phyloP scores from a whole-genome alignment of 2,113 vertebrate genomes.

The Crotophaga sulcirostris region DNA sequence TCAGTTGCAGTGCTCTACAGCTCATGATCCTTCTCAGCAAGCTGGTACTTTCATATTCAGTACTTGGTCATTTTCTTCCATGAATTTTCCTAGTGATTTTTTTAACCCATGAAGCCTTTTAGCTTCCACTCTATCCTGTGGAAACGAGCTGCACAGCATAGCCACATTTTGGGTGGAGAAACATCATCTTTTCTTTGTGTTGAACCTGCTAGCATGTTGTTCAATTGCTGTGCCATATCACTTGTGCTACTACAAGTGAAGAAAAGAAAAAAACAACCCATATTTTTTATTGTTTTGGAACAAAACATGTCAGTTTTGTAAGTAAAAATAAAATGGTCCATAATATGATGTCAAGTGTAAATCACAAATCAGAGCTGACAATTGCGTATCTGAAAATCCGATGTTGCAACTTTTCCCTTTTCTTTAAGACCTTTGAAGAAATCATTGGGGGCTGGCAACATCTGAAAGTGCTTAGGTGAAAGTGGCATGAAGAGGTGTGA shows the following conservation, averaged over 20 bases:
- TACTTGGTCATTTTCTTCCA: background rate
- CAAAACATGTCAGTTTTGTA: background rate
- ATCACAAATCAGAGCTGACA: slow-evolving; percentile 54
- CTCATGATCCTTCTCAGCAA: background rate
- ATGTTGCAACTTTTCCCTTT: slow-evolving; percentile 44
- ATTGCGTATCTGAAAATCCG: slow-evolving; percentile 28
- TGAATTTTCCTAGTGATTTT: background rate
- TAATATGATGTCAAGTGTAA: slow-evolving; percentile 39
- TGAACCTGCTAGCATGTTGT: background rate
- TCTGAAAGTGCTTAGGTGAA: slow-evolving; percentile 62
- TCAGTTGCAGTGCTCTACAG: background rate
- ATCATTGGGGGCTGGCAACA: slow-evolving; percentile 45
- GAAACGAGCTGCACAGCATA: background rate
- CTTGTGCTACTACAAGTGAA: background rate
- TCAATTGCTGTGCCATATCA: background rate
- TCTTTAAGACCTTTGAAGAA: slow-evolving; percentile 60
- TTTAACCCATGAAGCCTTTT: background rate
- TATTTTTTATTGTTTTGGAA: background rate
- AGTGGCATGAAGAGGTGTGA: slow-evolving; percentile 57
- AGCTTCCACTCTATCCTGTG: background rate
- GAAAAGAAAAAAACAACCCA: background rate
- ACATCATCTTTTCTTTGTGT: background rate
- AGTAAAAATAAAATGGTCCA: slow-evolving; percentile 12
- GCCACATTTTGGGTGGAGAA: background rate
- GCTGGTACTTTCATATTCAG: background rate